Conservation (phyloP, 2,888 invertebrate species). For the Papilio protenor region DNA sequence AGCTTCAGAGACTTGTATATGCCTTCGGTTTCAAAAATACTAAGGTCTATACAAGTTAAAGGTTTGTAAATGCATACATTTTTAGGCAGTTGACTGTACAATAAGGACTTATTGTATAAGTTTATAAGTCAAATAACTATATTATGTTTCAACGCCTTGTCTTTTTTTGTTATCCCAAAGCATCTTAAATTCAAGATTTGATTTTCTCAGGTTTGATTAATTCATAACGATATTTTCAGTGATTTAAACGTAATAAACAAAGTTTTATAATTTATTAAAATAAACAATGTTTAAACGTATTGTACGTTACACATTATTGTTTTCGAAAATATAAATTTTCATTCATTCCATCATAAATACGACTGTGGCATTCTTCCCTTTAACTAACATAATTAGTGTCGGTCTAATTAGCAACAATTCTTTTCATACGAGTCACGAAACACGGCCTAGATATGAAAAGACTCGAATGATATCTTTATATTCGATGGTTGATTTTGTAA, state of each 20-base stretch:
- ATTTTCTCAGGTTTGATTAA: background rate
- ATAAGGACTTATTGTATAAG: too few species aligned
- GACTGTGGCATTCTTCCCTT: background rate
- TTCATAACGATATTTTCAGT: background rate
- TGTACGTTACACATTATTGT: background rate
- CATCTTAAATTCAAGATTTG: too few species aligned
- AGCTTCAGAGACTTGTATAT: too few species aligned
- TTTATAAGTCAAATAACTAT: too few species aligned
- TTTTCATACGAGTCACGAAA: slow-evolving; percentile 11
- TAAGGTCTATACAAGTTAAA: too few species aligned
- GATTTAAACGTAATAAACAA: too few species aligned
- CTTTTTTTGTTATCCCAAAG: too few species aligned
- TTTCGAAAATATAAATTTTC: background rate
- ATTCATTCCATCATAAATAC: background rate
- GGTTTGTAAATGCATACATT: too few species aligned
- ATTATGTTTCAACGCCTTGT: too few species aligned
- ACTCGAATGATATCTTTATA: background rate
- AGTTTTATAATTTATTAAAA: background rate
- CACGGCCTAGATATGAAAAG: slow-evolving; percentile 14
- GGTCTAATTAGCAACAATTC: slow-evolving; percentile 16
- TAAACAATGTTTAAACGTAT: background rate
- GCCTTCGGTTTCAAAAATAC: too few species aligned
- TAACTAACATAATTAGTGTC: slow-evolving; percentile 8
- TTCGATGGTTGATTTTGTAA: background rate
- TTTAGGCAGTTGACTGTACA: too few species aligned